These are phyloP conservation scores for Brachypalpus laphriformis DNA, from an alignment of 2,888 invertebrate species.

Conservation along the genomic window DNA sequence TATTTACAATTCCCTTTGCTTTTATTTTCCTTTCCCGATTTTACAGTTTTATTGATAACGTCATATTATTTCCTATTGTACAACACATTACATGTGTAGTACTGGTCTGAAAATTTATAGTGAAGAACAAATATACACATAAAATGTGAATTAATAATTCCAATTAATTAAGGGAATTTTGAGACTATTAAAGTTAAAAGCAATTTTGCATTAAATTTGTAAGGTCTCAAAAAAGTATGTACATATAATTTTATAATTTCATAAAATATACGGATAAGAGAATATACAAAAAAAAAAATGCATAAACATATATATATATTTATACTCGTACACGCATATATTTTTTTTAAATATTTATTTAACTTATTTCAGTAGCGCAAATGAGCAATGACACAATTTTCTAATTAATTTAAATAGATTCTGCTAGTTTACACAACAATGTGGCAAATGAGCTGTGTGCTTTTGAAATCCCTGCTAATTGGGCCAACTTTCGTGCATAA, in stretches of 20 bases:
- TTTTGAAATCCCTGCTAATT: constrained; percentile 55
- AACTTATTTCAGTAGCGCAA: constrained; percentile 32
- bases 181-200: not conserved
- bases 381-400: constrained; percentile 44
- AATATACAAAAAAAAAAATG: not conserved
- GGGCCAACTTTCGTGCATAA: constrained; percentile 38
- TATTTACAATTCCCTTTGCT: no score
- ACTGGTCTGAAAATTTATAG: no score
- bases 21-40: no score
- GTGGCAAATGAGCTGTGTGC: constrained; percentile 48
- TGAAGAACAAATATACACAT: no score
- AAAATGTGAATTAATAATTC: not conserved
- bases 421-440: constrained; percentile 32
- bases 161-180: not conserved
- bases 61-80: no score
- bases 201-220: not conserved
- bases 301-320: no score
- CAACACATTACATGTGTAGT: no score
- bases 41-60: no score
- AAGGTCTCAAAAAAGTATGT: not conserved
- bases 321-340: no score
- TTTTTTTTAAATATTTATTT: constrained; percentile 34
- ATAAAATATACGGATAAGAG: no score
- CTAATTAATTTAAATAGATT: constrained; percentile 68
- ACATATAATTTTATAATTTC: no score